Percentiles rank a stretch among this genome's conserved stretches.
Evolutionary conservation across 2,888 invertebrate species (phyloP).

Genomic region (Lasioglossum zephyrum): DNA sequence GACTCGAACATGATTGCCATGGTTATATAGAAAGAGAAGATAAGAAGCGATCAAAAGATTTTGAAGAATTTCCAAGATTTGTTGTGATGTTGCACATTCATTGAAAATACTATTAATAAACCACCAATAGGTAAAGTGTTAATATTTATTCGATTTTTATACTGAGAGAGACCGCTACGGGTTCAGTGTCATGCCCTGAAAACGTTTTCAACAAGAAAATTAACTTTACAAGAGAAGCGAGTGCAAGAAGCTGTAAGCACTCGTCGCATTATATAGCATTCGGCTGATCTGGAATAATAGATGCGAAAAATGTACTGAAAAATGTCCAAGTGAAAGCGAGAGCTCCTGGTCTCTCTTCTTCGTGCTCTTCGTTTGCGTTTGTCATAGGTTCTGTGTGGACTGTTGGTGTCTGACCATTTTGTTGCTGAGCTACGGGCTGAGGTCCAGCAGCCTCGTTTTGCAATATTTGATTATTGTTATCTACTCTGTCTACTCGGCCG

Average conservation of each 20-base stretch:
- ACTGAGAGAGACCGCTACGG: slow-evolving; percentile 38
- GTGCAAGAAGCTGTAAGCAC: slow-evolving; percentile 8
- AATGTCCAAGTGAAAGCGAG: slow-evolving; percentile 94
- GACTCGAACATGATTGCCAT: neutral
- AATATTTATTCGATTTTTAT: slow-evolving; percentile 31
- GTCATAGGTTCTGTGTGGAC: slow-evolving; percentile 77
- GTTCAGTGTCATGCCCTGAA: slow-evolving; percentile 35
- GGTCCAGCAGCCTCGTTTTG: slow-evolving; percentile 73
- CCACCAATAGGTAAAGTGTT: neutral
- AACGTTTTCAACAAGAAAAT: slow-evolving; percentile 47
- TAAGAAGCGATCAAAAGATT: neutral
- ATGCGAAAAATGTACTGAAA: slow-evolving; percentile 96
- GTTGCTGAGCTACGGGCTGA: slow-evolving; percentile 74
- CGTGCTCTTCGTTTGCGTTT: slow-evolving; percentile 81
- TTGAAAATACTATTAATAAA: neutral
- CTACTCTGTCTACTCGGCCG: slow-evolving; percentile 72
- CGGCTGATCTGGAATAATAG: slow-evolving; percentile 96
- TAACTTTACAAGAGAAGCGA: slow-evolving; percentile 54
- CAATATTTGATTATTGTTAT: slow-evolving; percentile 78
- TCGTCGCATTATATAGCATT: slow-evolving; percentile 85
- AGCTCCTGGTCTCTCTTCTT: slow-evolving; percentile 87
- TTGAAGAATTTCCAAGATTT: neutral
- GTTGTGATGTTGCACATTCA: neutral
- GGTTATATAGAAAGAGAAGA: too few species aligned
- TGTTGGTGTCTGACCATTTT: slow-evolving; percentile 74